phyloP scores from a whole-genome alignment of 2,797 vertebrate genomes.

The Astyanax mexicanus region DNA sequence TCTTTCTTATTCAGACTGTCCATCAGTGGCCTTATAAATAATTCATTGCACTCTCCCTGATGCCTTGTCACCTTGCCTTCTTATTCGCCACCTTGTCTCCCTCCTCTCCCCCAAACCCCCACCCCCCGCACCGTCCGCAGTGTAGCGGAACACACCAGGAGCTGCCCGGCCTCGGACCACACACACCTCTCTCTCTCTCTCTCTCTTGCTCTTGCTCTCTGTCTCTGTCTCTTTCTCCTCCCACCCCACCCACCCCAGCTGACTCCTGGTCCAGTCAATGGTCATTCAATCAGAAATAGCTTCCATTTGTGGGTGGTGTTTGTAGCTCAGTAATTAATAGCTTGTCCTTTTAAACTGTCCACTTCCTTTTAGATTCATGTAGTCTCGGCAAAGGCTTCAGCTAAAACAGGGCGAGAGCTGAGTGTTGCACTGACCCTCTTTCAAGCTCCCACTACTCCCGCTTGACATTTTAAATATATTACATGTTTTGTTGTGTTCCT shows the following conservation, averaged over 20 bases:
- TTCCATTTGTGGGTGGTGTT: slow-evolving; percentile 47
- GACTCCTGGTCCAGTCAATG: slow-evolving; percentile 54
- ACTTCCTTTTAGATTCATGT: slow-evolving; percentile 44
- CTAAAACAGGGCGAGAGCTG: not conserved
- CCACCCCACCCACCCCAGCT: slow-evolving; percentile 29
- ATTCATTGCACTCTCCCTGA: slow-evolving; percentile 84
- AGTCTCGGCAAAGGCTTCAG: slow-evolving; percentile 22
- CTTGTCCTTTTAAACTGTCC: slow-evolving; percentile 49
- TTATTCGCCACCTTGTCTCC: slow-evolving; percentile 75
- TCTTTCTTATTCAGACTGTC: slow-evolving; percentile 81
- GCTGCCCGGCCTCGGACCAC: slow-evolving; percentile 58
- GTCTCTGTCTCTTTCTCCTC: too few species aligned
- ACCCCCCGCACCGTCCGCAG: slow-evolving; percentile 53
- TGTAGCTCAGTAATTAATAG: slow-evolving; percentile 52
- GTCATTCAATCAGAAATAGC: slow-evolving; percentile 59
- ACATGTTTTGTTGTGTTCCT: not conserved
- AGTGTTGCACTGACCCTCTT: not conserved
- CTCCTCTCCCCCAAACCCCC: slow-evolving; percentile 60
- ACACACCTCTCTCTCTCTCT: slow-evolving; percentile 43
- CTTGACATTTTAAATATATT: not conserved
- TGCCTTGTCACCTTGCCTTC: slow-evolving; percentile 84
- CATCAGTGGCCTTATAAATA: slow-evolving; percentile 86
- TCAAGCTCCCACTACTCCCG: too few species aligned
- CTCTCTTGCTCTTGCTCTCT: not conserved
- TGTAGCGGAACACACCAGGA: slow-evolving; percentile 64